phyloP scores from a whole-genome alignment of 2,797 vertebrate species.

The Hephaestus fuliginosus region DNA sequence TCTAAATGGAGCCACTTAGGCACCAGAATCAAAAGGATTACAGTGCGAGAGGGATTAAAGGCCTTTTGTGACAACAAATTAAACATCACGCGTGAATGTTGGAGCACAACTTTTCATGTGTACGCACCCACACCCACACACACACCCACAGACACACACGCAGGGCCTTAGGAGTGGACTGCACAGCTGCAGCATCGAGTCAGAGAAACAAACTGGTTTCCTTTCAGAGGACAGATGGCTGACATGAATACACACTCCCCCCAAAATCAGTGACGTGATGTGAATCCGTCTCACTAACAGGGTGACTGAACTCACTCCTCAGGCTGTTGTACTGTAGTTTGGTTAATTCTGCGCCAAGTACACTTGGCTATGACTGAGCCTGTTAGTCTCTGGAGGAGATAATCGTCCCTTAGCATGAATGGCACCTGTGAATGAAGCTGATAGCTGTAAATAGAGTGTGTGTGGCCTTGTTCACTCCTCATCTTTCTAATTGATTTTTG shows the following conservation, averaged over 20 bases:
- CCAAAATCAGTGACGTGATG: slow-evolving; percentile 33
- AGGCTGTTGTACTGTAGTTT: not conserved
- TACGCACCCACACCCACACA: slow-evolving; percentile 8
- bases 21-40: slow-evolving; percentile 69
- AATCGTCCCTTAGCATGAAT: not conserved
- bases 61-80: slow-evolving; percentile 66
- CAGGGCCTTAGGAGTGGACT: slow-evolving; percentile 21
- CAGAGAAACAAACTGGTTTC: slow-evolving; percentile 38
- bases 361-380: not conserved
- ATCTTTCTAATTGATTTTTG: not conserved
- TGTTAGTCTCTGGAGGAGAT: not conserved
- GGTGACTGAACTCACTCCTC: slow-evolving; percentile 9
- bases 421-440: too few species aligned
- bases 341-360: not conserved
- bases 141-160: slow-evolving; percentile 3
- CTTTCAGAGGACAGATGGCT: slow-evolving; percentile 53
- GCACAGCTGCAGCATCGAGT: slow-evolving; percentile 39
- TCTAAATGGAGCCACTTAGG: slow-evolving; percentile 62
- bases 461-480: too few species aligned
- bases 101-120: slow-evolving; percentile 36
- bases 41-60: slow-evolving; percentile 56
- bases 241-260: slow-evolving; percentile 30
- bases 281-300: slow-evolving; percentile 26
- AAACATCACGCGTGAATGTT: slow-evolving; percentile 54
- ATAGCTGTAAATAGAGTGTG: too few species aligned